Evolutionary conservation across 2,113 vertebrate species (phyloP), one percentile per base, ranked within the genome.

Genomic region (Urocolius indicus): DNA sequence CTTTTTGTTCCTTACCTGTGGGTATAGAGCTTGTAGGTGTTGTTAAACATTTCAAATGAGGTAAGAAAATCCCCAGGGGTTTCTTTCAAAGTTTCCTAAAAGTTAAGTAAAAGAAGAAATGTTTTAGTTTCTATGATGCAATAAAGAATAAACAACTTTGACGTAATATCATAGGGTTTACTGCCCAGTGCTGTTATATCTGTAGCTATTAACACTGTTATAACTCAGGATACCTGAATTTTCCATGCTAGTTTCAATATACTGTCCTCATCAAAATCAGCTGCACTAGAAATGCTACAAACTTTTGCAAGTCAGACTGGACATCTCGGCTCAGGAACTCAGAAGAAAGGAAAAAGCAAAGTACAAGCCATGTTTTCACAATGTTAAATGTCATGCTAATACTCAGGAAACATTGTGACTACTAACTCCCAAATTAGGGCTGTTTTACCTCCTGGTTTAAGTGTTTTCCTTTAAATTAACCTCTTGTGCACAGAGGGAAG

Each of bases 31-130:
- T 99, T 98, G 89, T 99, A 99, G 43, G 98, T 99, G 79, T 97
- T 97, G 96, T 99, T 99, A 97, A 99, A 99, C 98, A 99, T 98
- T 98, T 99, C 98, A 96, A 99, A 98, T 27, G 96, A 98, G 93
- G 99, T 98, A 75, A 99, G 98, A 97, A 99, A 99, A 96, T 93
- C 98, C 18, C 34, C 23, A 58, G 99, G 99, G 63, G 98, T 98
- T 93, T 98, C 97, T 89, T 98, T 94, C 94, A 99, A 93, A 3
- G 99, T 99, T 98, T 98, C 99, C 99, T 98, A 96, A 63, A 98
- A 98, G 92, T 94, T 52, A 95, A 93, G 75, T 92, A 96, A 94
- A 94, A 86, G 55, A 91, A 94, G 85, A 95, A 74, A 76, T 21
- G 24, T 77, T 66, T 95, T 85, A 63, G 38, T 82, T 72, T 57